phyloP scores from a whole-genome alignment of 2,888 invertebrate species.

The Drosophila flavopinicola region DNA sequence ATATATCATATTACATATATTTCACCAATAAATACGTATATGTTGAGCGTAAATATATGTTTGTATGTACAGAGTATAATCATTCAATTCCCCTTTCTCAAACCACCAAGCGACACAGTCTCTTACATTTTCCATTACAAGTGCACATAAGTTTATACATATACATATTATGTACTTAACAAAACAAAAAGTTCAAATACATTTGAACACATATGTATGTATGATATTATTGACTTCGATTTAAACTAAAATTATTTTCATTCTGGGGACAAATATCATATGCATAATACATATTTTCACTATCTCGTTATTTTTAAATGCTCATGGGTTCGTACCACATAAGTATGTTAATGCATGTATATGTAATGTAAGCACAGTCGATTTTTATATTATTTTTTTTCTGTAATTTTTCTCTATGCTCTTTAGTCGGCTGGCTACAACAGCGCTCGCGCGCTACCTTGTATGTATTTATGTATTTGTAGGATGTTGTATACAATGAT shows the following conservation, averaged over 20 bases:
- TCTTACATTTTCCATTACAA: conserved; percentile 6
- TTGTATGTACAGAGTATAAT: conserved; percentile 4
- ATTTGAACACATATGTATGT: not conserved
- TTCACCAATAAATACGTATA: no score
- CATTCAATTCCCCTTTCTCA: conserved; percentile 1
- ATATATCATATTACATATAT: not conserved
- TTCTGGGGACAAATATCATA: conserved; percentile 5
- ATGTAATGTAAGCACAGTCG: conserved; percentile 8
- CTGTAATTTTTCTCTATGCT: conserved; percentile 44
- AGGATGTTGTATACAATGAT: conserved; percentile 63
- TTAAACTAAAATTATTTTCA: conserved; percentile 9
- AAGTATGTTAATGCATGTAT: conserved; percentile 3
- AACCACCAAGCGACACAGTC: not conserved
- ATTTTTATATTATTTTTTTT: conserved; percentile 29
- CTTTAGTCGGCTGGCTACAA: conserved; percentile 47
- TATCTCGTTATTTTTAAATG: conserved; percentile 1
- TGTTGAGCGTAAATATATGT: conserved; percentile 11
- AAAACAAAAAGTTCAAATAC: conserved; percentile 13
- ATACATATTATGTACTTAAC: conserved; percentile 5
- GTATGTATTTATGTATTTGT: conserved; percentile 44
- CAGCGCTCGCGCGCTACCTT: conserved; percentile 69
- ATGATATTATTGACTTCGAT: conserved; percentile 8
- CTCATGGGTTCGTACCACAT: not conserved
- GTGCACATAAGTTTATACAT: not conserved
- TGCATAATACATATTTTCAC: conserved; percentile 8